Evolutionary conservation across 2,113 vertebrate species (phyloP).

Genomic region (Junco hyemalis): DNA sequence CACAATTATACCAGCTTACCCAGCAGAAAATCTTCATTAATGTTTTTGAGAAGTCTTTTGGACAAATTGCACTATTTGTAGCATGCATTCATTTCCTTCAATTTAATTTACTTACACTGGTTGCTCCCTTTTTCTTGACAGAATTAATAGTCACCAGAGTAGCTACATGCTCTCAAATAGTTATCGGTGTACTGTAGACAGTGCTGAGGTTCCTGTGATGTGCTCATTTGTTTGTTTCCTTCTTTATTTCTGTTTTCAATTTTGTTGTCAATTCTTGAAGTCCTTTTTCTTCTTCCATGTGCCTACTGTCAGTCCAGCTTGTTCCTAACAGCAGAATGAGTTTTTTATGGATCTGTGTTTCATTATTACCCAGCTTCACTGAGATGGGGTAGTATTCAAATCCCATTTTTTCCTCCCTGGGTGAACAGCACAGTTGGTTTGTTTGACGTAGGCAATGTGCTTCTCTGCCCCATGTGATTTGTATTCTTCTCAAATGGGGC

Average conservation of each 20-base stretch:
- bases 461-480: background rate
- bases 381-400: background rate
- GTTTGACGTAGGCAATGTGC: background rate
- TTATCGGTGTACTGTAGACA: background rate
- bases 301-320: background rate
- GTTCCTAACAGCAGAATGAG: background rate
- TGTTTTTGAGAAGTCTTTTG: constrained; percentile 34
- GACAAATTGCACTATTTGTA: constrained; percentile 52
- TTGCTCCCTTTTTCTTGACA: constrained; percentile 49
- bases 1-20: constrained; percentile 45
- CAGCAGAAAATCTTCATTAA: constrained; percentile 54
- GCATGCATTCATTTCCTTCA: constrained; percentile 44
- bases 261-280: background rate
- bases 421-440: background rate
- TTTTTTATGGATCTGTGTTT: background rate
- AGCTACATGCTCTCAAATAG: constrained; percentile 5
- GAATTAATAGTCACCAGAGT: constrained; percentile 50
- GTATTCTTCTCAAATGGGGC: background rate
- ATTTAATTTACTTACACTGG: constrained; percentile 53
- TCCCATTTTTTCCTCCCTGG: background rate
- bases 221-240: fast-evolving
- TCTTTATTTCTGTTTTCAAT: background rate
- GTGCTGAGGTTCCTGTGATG: background rate
- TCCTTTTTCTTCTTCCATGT: background rate
- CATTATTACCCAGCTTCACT: background rate